phyloP scores from a whole-genome alignment of 2,888 invertebrate species.

The Barypeithes pellucidus region DNA sequence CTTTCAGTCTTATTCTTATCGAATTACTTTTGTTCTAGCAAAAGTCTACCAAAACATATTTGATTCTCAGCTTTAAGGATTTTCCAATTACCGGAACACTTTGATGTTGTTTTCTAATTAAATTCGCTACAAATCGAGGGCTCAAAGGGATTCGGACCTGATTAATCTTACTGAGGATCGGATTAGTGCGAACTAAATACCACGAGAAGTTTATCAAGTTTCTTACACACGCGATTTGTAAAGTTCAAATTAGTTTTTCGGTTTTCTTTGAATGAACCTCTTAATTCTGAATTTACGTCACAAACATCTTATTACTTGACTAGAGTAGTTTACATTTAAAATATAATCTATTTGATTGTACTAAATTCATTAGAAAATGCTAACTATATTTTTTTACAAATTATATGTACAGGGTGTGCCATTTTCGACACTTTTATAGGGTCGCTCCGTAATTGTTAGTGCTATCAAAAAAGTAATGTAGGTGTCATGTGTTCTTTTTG shows the following conservation, averaged over 20 bases:
- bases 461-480: too few relatives aligned
- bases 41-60: conserved; percentile 4
- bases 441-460: too few relatives aligned
- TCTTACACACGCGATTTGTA: conserved; percentile 26
- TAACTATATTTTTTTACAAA: too few relatives aligned
- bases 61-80: conserved; percentile 16
- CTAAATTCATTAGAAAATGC: too few relatives aligned
- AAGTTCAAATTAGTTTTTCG: conserved; percentile 34
- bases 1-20: neutral
- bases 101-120: conserved; percentile 33
- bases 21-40: conserved; percentile 9
- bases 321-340: too few relatives aligned
- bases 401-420: too few relatives aligned
- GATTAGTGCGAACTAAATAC: conserved; percentile 30
- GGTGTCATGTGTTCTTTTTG: too few relatives aligned
- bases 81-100: conserved; percentile 16
- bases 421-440: too few relatives aligned
- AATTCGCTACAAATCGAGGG: conserved; percentile 22
- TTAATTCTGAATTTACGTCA: conserved; percentile 1
- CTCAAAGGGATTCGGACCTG: conserved; percentile 20
- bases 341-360: too few relatives aligned
- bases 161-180: conserved; percentile 29
- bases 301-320: neutral
- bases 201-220: conserved; percentile 25
- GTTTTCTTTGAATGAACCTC: conserved; percentile 14